Base-by-base conservation (phyloP, 2,888 invertebrate genomes). In the Ichneumoninae sp. region DNA sequence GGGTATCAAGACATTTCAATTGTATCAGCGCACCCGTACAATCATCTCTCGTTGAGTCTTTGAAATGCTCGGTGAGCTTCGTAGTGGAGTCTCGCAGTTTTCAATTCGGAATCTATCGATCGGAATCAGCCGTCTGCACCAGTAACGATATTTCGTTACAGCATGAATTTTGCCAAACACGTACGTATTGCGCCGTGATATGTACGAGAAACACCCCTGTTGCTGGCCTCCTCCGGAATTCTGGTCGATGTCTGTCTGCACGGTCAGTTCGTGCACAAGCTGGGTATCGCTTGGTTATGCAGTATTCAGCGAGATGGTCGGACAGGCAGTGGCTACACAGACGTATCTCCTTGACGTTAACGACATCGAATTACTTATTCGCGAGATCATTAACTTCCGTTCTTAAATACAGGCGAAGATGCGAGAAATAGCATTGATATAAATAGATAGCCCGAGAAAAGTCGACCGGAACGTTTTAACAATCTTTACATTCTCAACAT, bases 131-230 rank as follows among this genome's bases (percentile, higher is more conserved):
- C 36, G 33, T 75, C 63, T 65, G 44, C 63, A 33, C 65, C 19
- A 10, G 54, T 79, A 75, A 83, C 75, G 79, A 75, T 75, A 71
- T 83, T 75, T 70, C 57, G 36, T 75, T 22, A 75, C 52, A 79
- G 79, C 70, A 75, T 78, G 74, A 78, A 78, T 79, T 79, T 63
- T 54, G 57, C 65, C n/a, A 79, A 79, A 74, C 57, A 83, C 71
- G 79, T 19, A 71, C 26, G 36, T 10, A n/a, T 26, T 40, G 22
- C 57, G 40, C 22, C 40, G 19, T 22, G 13, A 36, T 57, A 40
- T 26, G 5, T n/a, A 33, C 16, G 19, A 19, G 13, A 5, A 16
- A 47, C 22, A 19, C 33, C 16, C 8, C 6, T 19, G 36, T 10
- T 52, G n/a, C 33, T n/a, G n/a, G 52, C 10, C 50, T 10, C 0